Percentiles rank a stretch among this genome's conserved stretches.
Evolutionary conservation across 1,140 invertebrate genomes (phyloP).

Genomic region (Brachionus plicatilis): DNA sequence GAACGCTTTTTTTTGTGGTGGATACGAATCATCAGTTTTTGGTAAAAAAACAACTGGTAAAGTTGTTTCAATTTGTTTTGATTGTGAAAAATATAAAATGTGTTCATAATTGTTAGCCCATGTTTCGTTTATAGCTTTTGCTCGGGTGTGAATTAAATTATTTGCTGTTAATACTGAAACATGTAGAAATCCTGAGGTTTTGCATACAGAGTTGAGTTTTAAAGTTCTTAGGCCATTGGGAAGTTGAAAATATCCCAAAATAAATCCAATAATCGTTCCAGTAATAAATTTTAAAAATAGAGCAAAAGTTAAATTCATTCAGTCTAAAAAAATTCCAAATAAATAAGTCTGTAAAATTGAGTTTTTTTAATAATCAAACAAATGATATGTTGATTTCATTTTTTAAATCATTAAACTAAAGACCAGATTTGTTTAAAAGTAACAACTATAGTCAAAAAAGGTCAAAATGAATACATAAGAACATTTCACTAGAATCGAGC

Average conservation of each 20-base stretch:
- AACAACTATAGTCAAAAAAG: too few species aligned
- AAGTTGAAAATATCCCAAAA: not conserved
- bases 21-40: conserved; percentile 86
- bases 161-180: conserved; percentile 77
- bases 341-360: not conserved
- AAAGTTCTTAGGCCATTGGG: not conserved
- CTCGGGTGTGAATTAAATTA: conserved; percentile 76
- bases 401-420: too few species aligned
- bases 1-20: conserved; percentile 97
- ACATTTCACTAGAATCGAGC: too few species aligned
- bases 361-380: not conserved
- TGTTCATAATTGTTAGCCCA: conserved; percentile 79
- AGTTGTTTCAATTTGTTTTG: conserved; percentile 45
- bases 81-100: conserved; percentile 81
- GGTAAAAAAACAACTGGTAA: conserved; percentile 69
- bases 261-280: not conserved
- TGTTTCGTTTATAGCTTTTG: conserved; percentile 78
- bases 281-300: not conserved
- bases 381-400: too few species aligned
- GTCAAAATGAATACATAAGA: too few species aligned
- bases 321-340: not conserved
- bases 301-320: not conserved
- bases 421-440: too few species aligned
- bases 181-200: not conserved
- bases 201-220: not conserved